Evolutionary conservation across 2,113 vertebrate genomes (phyloP), one percentile per base, ranked within the genome.

Genomic region (Probosciger aterrimus): DNA sequence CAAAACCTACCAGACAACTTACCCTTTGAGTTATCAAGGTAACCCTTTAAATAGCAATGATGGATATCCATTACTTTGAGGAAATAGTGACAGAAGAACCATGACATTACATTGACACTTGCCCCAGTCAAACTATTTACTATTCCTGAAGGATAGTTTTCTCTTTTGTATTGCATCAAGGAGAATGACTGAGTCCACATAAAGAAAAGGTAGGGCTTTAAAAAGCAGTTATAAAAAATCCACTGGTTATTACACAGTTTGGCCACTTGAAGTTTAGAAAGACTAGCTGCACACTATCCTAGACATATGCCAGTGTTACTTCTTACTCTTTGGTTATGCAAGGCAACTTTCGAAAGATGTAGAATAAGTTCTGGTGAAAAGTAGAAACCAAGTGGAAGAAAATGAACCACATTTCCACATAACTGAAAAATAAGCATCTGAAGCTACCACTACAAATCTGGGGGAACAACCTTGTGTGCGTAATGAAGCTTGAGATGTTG

Each of bases 401-500:
- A 78, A 64, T 16, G 1, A 84, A 67, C 35, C 37, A 13, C 18
- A 75, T 35, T 91, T 35, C 57, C 31, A 47, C 4, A 9, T 33
- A 86, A 70, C 23, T 83, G 22, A 81, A 67, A 90, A 80, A 78
- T 9, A 12, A 76, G 20, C 9, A 35, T 84, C 44, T 84, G 55
- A 87, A 91, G 52, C 30, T 43, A 75, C 60, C 62, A 44, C 27
- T 67, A 47, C 57, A 85, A 75, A 95, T 79, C 64, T 60, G 35
- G 52, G 1, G 33, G 43, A 91, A 95, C 86, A 91, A 95, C 89
- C 83, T 84, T 95, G 86, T 57, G 62, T 60, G 77, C 60, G 50
- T 93, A 97, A 96, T 85, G 93, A 95, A 93, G 89, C 94, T 79
- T 95, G 83, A 92, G 81, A 89, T 89, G 86, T 53, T 96, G 89